phyloP scores from a whole-genome alignment of 2,113 vertebrate species.

The Potamarius usumacintae region DNA sequence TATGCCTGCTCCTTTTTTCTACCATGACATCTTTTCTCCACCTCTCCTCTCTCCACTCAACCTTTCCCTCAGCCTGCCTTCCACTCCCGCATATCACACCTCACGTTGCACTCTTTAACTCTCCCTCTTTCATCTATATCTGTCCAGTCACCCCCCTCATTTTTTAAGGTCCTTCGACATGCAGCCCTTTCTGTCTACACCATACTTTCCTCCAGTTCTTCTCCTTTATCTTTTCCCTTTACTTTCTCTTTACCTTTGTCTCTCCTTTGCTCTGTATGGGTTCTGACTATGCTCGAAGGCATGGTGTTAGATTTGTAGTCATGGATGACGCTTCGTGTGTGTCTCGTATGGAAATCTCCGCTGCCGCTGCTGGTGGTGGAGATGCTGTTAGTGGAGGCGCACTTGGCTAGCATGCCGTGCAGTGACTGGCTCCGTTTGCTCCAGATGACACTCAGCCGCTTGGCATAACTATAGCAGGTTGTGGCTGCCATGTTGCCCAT shows the following conservation, averaged over 20 bases:
- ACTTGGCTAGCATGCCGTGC: conserved; percentile 73
- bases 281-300: conserved; percentile 25
- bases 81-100: conserved; percentile 6
- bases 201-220: conserved; percentile 58
- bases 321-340: conserved; percentile 37
- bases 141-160: background rate
- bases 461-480: conserved; percentile 75
- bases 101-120: conserved; percentile 11
- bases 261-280: conserved; percentile 6
- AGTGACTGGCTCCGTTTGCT: conserved; percentile 78
- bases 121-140: conserved; percentile 11
- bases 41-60: conserved; percentile 16
- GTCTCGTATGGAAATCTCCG: conserved; percentile 15
- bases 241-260: conserved; percentile 37
- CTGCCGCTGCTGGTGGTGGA: conserved; percentile 45
- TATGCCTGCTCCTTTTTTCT: conserved; percentile 1
- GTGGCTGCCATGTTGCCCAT: conserved; percentile 71
- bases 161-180: background rate
- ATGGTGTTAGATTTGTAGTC: conserved; percentile 46
- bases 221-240: conserved; percentile 34
- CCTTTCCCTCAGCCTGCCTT: conserved; percentile 6
- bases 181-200: conserved; percentile 40
- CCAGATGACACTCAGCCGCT: conserved; percentile 75
- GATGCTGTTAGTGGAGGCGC: conserved; percentile 56
- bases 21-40: conserved; percentile 21